Percentiles rank a stretch among this genome's conserved stretches.
Conservation (phyloP, 2,888 invertebrate genomes). For the Anoplius nigerrimus region DNA sequence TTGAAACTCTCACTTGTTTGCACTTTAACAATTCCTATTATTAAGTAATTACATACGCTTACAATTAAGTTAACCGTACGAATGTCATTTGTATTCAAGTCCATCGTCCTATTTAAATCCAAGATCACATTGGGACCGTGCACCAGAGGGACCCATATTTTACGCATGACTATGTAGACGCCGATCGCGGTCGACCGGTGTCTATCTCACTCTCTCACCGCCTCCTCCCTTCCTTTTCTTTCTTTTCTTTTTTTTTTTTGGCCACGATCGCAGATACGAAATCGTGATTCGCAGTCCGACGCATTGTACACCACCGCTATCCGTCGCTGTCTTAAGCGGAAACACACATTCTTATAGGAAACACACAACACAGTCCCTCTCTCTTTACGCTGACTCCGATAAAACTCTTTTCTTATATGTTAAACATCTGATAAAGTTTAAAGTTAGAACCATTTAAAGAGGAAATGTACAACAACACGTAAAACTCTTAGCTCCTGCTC, state of each 20-base stretch:
- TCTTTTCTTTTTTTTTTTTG: not conserved
- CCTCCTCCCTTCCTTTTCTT: not conserved
- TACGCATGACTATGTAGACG: too few species aligned
- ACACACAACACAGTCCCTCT: constrained; percentile 28
- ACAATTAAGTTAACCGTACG: too few species aligned
- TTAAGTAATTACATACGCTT: too few species aligned
- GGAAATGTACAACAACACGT: constrained; percentile 61
- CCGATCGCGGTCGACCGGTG: not conserved
- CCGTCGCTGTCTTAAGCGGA: constrained; percentile 24
- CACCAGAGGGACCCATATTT: too few species aligned
- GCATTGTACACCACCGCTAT: constrained; percentile 33
- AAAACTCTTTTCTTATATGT: constrained; percentile 49
- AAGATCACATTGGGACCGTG: too few species aligned
- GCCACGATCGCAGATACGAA: too few species aligned
- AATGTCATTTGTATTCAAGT: too few species aligned
- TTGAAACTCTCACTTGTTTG: too few species aligned
- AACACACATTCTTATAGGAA: constrained; percentile 6
- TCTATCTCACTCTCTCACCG: too few species aligned
- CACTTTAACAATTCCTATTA: too few species aligned
- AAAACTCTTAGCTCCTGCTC: constrained; percentile 50
- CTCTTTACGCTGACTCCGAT: constrained; percentile 35
- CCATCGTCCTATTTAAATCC: too few species aligned
- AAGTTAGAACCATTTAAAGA: constrained; percentile 54
- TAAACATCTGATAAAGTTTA: constrained; percentile 49
- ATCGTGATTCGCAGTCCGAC: too few species aligned